Evolutionary conservation across 2,888 invertebrate genomes (phyloP), one percentile per base, ranked within the genome.

Genomic region (Hydropsyche betteni): DNA sequence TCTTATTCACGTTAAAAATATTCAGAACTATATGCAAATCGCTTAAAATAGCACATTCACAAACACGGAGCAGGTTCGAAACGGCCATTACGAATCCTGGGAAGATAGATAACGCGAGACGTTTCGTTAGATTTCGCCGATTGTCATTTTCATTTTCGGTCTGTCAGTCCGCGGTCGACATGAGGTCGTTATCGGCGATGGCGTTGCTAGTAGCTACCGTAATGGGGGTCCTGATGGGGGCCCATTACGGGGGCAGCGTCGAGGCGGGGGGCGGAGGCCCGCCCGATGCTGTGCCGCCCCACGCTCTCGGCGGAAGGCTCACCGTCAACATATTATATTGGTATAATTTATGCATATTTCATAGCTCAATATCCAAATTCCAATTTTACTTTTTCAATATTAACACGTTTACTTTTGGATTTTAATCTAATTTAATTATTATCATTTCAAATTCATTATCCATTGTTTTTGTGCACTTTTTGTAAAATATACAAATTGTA

Each of bases 321-420:
- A 64, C 64, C 64, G 34, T 64, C 33, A 64, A 64, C 36, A 64
- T 64, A 10, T 34, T 64, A 34, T 64, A 64, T 34, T 64, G 64
- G 64, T 64, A 14, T 53, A 12, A 53, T 53, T 53, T 53, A 53
- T 53, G 12, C 53, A n/a, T 5, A 5, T 6, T 5, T 53, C 53
- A 16, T 12, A 6, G 14, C 14, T 16, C 12, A 6, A 53, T 12
- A 6, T 10, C 53, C 14, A 53, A 16, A 14, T 12, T 53, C 53
- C 24, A 24, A 24, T 24, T 2, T 24, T 24, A 24, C 24, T 24
- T 24, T 24, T 24, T 24, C 24, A 2, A 24, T 24, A 24, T 24
- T 24, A 24, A 24, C 24, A 24, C 2, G 1, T 24, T 24, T 24
- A 24, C 24, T 24, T 24, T 24, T 24, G 24, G 24, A 24, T 24